phyloP scores from a whole-genome alignment of 1,140 invertebrate species.

The Lycorma delicatula region DNA sequence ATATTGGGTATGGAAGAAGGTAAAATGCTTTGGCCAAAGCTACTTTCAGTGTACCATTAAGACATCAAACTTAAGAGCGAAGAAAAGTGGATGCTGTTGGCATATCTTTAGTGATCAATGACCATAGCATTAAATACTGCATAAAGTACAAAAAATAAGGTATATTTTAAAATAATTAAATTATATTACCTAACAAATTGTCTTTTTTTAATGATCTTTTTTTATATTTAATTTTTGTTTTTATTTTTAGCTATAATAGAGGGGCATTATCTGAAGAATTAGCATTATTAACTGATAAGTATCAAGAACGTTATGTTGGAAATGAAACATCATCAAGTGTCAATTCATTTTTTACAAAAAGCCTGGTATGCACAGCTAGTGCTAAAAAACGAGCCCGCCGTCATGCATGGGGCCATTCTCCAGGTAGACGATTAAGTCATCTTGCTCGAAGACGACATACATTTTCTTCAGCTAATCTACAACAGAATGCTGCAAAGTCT shows the following conservation, averaged over 20 bases:
- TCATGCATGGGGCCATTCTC: constrained; percentile 49
- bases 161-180: too few species aligned
- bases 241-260: constrained; percentile 51
- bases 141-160: too few species aligned
- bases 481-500: constrained; percentile 10
- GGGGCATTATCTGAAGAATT: constrained; percentile 50
- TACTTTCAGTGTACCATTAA: too few species aligned
- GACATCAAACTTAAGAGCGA: too few species aligned
- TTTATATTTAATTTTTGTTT: too few species aligned
- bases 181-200: too few species aligned
- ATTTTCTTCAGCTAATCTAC: constrained; percentile 49
- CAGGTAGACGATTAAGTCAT: constrained; percentile 54
- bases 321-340: constrained; percentile 56
- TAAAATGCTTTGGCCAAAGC: too few species aligned
- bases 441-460: constrained; percentile 52
- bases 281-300: constrained; percentile 47
- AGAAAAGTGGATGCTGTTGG: too few species aligned
- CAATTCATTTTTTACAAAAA: constrained; percentile 45
- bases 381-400: constrained; percentile 45
- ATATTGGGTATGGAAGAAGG: too few species aligned
- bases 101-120: too few species aligned
- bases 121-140: too few species aligned
- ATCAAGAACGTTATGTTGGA: constrained; percentile 52
- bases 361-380: constrained; percentile 40
- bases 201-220: too few species aligned